phyloP scores from a whole-genome alignment of 2,888 invertebrate species.

The Leucophenga montana region DNA sequence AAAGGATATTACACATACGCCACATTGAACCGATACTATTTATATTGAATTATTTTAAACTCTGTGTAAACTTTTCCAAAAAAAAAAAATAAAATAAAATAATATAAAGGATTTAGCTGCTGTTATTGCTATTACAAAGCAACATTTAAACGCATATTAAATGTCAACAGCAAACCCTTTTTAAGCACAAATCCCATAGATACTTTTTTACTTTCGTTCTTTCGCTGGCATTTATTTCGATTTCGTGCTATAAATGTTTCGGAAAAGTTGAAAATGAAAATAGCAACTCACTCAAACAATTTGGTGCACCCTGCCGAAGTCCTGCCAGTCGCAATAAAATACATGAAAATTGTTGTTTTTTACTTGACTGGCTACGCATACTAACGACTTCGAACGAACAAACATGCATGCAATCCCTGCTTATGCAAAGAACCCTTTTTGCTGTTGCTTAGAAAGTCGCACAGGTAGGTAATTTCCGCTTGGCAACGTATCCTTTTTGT shows the following conservation, averaged over 20 bases:
- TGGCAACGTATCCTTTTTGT: neutral
- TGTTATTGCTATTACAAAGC: neutral
- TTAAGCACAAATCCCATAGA: neutral
- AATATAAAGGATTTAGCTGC: no score
- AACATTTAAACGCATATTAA: slow-evolving; percentile 63
- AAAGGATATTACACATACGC: no score
- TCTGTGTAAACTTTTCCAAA: no score
- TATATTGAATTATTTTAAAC: no score
- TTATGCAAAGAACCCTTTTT: neutral
- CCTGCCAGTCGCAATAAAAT: slow-evolving; percentile 36
- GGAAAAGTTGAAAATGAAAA: slow-evolving; percentile 19
- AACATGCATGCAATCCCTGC: no score
- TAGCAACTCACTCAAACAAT: neutral
- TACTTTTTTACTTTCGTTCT: neutral
- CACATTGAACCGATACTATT: no score
- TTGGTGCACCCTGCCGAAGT: neutral
- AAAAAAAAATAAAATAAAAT: no score
- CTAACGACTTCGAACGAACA: slow-evolving; percentile 52
- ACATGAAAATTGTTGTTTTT: slow-evolving; percentile 57
- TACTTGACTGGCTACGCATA: slow-evolving; percentile 57
- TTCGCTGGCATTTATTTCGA: neutral
- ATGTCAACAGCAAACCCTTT: slow-evolving; percentile 38
- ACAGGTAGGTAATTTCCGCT: slow-evolving; percentile 21
- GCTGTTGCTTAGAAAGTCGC: neutral
- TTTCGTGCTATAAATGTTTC: slow-evolving; percentile 2